phyloP scores from a whole-genome alignment of 2,113 vertebrate species.

The Xenopus borealis region DNA sequence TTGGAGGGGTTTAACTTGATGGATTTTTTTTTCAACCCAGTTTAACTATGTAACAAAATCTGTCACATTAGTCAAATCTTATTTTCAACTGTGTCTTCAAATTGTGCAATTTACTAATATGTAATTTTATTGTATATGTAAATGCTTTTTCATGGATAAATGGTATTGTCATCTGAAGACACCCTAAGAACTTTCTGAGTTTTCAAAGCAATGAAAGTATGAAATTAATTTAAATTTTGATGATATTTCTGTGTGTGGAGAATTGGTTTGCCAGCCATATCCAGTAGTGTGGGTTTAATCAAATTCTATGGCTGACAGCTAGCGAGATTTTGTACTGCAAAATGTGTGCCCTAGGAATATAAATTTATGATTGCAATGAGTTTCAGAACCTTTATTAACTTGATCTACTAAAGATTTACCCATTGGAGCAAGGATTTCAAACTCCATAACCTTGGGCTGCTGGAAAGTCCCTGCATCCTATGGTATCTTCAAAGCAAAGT shows the following conservation, averaged over 20 bases:
- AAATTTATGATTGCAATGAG: neutral
- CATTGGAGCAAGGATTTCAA: too few relatives aligned
- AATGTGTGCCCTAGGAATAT: constrained; percentile 2
- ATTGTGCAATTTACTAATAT: too few relatives aligned
- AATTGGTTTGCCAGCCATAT: constrained; percentile 22
- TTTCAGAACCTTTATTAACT: too few relatives aligned
- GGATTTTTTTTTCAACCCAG: too few relatives aligned
- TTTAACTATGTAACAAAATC: too few relatives aligned
- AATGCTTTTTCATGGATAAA: constrained; percentile 15
- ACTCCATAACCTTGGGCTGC: too few relatives aligned
- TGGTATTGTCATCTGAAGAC: constrained; percentile 8
- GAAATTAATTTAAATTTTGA: constrained; percentile 36
- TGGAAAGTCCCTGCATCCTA: too few relatives aligned
- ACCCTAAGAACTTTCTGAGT: neutral
- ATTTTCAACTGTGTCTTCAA: too few relatives aligned
- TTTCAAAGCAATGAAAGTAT: constrained; percentile 15
- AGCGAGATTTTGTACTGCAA: constrained; percentile 19
- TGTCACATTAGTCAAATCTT: too few relatives aligned
- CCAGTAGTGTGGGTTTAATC: constrained; percentile 34
- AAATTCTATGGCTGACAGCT: constrained; percentile 22
- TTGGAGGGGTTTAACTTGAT: too few relatives aligned
- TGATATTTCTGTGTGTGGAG: constrained; percentile 21
- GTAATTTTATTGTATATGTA: neutral
- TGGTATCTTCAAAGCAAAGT: too few relatives aligned
- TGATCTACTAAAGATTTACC: too few relatives aligned